Evolutionary conservation across 2,113 vertebrate genomes (phyloP).

Genomic region (Python bivittatus): DNA sequence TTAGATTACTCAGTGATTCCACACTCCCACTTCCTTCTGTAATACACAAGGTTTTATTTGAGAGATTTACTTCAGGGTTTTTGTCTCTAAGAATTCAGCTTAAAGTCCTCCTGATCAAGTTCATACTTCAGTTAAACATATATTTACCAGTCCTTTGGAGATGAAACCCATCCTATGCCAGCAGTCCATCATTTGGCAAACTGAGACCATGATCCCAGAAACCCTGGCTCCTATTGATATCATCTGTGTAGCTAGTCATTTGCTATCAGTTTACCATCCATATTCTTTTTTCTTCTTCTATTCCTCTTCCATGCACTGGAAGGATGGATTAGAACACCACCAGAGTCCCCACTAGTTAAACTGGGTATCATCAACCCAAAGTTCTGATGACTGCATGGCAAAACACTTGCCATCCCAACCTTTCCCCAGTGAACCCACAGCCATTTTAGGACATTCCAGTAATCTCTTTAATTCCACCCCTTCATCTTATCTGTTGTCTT

Average conservation of each 20-base stretch:
- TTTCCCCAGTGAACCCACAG: not conserved
- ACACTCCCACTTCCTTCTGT: not conserved
- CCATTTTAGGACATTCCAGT: not conserved
- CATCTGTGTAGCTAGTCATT: not conserved
- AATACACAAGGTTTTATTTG: not conserved
- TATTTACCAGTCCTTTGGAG: not conserved
- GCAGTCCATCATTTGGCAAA: not conserved
- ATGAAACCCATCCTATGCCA: not conserved
- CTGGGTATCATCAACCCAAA: not conserved
- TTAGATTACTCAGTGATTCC: not conserved
- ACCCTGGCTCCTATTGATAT: not conserved
- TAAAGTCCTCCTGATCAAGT: not conserved
- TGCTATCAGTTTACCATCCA: not conserved
- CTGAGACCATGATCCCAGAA: not conserved
- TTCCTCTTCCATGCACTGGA: not conserved
- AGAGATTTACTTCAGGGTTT: not conserved
- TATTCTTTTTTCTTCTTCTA: not conserved
- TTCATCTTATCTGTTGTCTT: not conserved
- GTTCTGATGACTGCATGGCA: not conserved
- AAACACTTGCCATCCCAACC: not conserved
- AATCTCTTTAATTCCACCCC: not conserved
- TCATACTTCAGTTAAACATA: not conserved
- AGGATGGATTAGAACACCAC: too few species aligned
- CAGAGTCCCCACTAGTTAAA: not conserved
- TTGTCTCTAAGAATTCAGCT: not conserved